phyloP scores from a whole-genome alignment of 2,888 invertebrate genomes.

The Beris chalybata region DNA sequence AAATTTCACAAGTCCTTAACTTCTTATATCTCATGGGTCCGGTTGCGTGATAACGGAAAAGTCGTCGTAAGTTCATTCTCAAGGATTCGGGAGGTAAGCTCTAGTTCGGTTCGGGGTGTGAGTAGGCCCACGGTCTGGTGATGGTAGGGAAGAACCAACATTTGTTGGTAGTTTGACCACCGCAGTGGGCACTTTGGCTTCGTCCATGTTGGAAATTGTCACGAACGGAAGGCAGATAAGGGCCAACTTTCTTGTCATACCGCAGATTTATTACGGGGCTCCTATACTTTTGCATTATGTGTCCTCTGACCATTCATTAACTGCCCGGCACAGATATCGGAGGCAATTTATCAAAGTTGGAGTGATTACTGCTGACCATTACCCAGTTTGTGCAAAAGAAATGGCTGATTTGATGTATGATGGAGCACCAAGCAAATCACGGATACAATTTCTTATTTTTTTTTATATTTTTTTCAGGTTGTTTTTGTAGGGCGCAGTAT shows the following conservation, averaged over 20 bases:
- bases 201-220: constrained; percentile 52
- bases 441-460: no score
- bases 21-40: constrained; percentile 36
- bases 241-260: constrained; percentile 56
- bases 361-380: constrained; percentile 39
- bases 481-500: constrained; percentile 3
- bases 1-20: constrained; percentile 40
- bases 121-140: constrained; percentile 30
- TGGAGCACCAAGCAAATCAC: constrained; percentile 27
- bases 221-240: constrained; percentile 58
- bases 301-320: constrained; percentile 38
- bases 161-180: background rate
- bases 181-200: background rate
- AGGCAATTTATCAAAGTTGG: constrained; percentile 40
- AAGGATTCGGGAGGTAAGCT: constrained; percentile 32
- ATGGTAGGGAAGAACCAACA: background rate
- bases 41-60: constrained; percentile 38
- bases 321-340: constrained; percentile 37
- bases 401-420: constrained; percentile 38
- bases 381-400: constrained; percentile 38
- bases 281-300: constrained; percentile 22
- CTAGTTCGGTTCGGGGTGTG: constrained; percentile 30
- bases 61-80: constrained; percentile 40
- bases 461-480: background rate
- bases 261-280: constrained; percentile 43